Evolutionary conservation across 2,888 invertebrate genomes (phyloP), one percentile per base, ranked within the genome.

Genomic region (Caprella mutica): DNA sequence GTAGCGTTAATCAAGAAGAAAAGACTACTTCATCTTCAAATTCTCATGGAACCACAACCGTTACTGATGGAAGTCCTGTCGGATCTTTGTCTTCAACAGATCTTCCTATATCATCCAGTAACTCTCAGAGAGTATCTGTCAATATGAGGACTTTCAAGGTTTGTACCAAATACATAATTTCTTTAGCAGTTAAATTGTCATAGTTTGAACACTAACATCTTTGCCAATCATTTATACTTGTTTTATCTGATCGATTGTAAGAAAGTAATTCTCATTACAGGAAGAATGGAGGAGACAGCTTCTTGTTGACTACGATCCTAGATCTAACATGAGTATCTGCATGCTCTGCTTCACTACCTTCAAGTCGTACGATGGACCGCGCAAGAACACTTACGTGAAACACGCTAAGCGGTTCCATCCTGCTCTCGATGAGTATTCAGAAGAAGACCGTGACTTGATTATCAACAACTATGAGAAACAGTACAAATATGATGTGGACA

Each of bases 131-230:
- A 56, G 64, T 64, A 6, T 59, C 64, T 24, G 58, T 64, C 46
- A 64, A 64, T 30, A 64, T 64, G 64, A 55, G 64, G 58, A 64
- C 64, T 17, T 64, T 64, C 29, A 64, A 64, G 60, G 64, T 60
- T 6, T 8, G 56, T 46, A 23, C n/a, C n/a, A n/a, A n/a, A n/a
- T n/a, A n/a, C n/a, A n/a, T n/a, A n/a, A n/a, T n/a, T n/a, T n/a
- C n/a, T n/a, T n/a, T n/a, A n/a, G n/a, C n/a, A n/a, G n/a, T n/a
- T n/a, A n/a, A n/a, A n/a, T n/a, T n/a, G n/a, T n/a, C n/a, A n/a
- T n/a, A n/a, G n/a, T n/a, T n/a, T n/a, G n/a, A n/a, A n/a, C n/a
- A n/a, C n/a, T n/a, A n/a, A n/a, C n/a, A n/a, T n/a, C n/a, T n/a
- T n/a, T n/a, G n/a, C n/a, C n/a, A n/a, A n/a, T n/a, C n/a, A n/a